These are phyloP conservation scores for Syngnathus acus DNA, from an alignment of 2,797 vertebrate species.

Conservation along the genomic window DNA sequence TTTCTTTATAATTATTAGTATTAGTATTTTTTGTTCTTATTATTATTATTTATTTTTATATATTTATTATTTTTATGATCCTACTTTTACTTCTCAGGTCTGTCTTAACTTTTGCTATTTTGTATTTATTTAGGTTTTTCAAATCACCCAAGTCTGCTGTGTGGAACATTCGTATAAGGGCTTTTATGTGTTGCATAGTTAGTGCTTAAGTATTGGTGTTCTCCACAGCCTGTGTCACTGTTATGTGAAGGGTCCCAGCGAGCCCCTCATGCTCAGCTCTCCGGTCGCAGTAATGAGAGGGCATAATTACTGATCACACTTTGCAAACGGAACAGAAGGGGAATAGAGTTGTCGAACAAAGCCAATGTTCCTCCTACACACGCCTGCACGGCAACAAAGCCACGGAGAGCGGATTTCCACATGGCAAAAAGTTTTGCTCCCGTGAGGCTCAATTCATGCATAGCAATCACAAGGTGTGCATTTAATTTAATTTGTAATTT, in stretches of 20 bases:
- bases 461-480: not conserved
- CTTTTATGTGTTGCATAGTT: conserved; percentile 54
- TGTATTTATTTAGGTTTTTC: conserved; percentile 17
- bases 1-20: too few species aligned
- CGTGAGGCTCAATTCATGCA: too few species aligned
- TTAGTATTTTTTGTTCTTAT: too few species aligned
- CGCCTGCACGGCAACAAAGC: not conserved
- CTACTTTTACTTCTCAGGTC: not conserved
- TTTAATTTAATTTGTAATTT: not conserved
- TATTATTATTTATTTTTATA: too few species aligned
- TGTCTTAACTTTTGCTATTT: not conserved
- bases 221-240: conserved; percentile 45
- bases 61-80: too few species aligned
- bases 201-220: conserved; percentile 54
- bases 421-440: too few species aligned
- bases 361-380: conserved; percentile 1
- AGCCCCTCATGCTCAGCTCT: conserved; percentile 50
- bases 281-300: conserved; percentile 55
- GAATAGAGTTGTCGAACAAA: conserved; percentile 36
- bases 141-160: conserved; percentile 43
- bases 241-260: conserved; percentile 61
- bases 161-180: conserved; percentile 57
- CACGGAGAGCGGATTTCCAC: too few species aligned
- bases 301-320: conserved; percentile 65
- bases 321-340: conserved; percentile 50